phyloP scores from a whole-genome alignment of 2,797 vertebrate species.

The Hydrophis major region DNA sequence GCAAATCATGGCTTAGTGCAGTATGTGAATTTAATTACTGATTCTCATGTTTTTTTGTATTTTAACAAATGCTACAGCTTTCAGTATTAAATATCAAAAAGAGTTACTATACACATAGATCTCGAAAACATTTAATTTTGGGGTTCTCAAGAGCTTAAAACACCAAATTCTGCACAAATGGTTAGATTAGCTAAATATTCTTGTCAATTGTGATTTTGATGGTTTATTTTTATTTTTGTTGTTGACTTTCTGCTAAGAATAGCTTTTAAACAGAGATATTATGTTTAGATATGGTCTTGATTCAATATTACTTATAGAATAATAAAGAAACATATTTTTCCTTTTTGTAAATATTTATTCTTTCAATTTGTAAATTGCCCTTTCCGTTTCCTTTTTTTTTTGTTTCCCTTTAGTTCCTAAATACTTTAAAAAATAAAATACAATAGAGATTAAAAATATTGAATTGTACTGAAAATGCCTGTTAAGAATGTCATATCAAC shows the following conservation, averaged over 20 bases:
- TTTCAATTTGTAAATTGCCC: background rate
- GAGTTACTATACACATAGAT: background rate
- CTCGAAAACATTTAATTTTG: background rate
- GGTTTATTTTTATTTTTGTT: background rate
- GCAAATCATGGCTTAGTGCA: background rate
- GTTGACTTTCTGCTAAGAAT: background rate
- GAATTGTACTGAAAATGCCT: background rate
- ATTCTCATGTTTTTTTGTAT: background rate
- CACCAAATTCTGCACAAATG: background rate
- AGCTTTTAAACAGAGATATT: background rate
- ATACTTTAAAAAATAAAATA: background rate
- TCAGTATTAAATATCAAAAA: background rate
- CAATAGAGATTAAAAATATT: background rate
- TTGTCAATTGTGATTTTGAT: background rate
- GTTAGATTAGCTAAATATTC: background rate
- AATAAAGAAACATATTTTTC: background rate
- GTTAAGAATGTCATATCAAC: background rate
- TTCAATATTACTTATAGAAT: background rate
- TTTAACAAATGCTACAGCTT: background rate
- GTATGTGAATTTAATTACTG: background rate
- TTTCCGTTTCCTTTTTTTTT: background rate
- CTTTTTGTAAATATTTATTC: background rate
- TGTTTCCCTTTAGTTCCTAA: background rate
- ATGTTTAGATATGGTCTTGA: background rate
- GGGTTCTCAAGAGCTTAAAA: background rate